These are phyloP conservation scores for Bombus huntii DNA, from an alignment of 1,140 invertebrate species.

Conservation along the genomic window DNA sequence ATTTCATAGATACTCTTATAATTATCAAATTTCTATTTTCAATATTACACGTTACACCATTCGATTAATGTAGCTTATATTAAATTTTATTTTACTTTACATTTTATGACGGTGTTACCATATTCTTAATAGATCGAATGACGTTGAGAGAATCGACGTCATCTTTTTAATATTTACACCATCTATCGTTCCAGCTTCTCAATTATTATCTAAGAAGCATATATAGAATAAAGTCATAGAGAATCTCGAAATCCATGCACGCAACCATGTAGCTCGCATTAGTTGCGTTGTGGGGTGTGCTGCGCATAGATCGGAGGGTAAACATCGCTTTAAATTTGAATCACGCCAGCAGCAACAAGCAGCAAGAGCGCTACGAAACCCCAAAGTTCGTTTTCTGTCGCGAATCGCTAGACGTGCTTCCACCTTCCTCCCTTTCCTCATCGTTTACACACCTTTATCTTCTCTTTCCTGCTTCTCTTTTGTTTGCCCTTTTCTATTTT, in stretches of 20 bases:
- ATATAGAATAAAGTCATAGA: not conserved
- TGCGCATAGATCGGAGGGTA: constrained; percentile 13
- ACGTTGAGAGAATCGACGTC: not conserved
- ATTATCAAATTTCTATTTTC: too few species aligned
- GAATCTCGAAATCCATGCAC: not conserved
- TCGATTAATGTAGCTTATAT: too few species aligned
- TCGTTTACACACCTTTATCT: not conserved
- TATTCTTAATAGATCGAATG: too few species aligned
- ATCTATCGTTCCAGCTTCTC: not conserved
- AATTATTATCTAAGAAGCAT: not conserved
- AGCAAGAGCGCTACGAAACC: not conserved
- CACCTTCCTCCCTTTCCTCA: not conserved
- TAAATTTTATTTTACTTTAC: too few species aligned
- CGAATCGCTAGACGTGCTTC: constrained; percentile 2
- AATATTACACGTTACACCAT: too few species aligned
- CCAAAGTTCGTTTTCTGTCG: constrained; percentile 9
- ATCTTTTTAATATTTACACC: not conserved
- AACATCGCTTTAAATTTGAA: constrained; percentile 30
- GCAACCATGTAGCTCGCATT: not conserved
- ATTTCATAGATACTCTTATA: too few species aligned
- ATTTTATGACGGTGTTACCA: too few species aligned
- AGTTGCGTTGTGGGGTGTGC: not conserved
- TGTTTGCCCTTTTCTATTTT: not conserved
- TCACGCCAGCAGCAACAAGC: constrained; percentile 7
- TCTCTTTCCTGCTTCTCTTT: not conserved